Evolutionary conservation across 1,140 invertebrate species (phyloP), one percentile per base, ranked within the genome.

Genomic region (Zaprionus africanus): DNA sequence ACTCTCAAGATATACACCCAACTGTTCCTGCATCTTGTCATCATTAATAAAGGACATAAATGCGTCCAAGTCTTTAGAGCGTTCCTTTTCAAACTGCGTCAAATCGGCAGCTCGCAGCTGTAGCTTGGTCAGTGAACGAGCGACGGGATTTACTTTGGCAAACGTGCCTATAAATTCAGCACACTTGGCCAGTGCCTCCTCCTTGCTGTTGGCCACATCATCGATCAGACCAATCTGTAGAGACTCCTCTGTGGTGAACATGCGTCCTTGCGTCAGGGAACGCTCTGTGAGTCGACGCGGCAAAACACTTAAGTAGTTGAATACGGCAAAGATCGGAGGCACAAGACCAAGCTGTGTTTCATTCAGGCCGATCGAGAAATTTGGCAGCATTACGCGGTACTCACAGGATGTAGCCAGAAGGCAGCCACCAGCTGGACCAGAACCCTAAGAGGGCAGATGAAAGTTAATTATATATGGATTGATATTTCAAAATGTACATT

Each of bases 341-440:
- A 95, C 93, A 71, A 97, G 96, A 58, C 97, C 97, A 51, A 98
- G 63, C 43, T 79, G 72, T 0, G 95, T 95, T 93, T 95, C 95
- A 91, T 98, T 98, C 1, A 98, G 93, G 7, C 97, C 97, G 72
- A 98, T 98, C 1, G 94, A 95, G 79, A 94, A 95, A 76, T 97
- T 96, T 0, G 95, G 95, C 43, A 94, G 91, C 95, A 98, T 97
- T n/a, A 96, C 94, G 84, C 97, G 94, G 84, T 98, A 98, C 93
- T 98, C 97, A 92, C 97, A 97, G 61, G 95, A 95, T 79, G 97
- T 94, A 7, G 97, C 94, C 34, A 98, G 76, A 2, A 97, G 91
- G 92, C 97, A 98, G 2, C 97, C 97, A 49, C 97, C 97, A 24
- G 97, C 97, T 58, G 97, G 97, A 77, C 96, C 94, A 81, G 97